phyloP scores from a whole-genome alignment of 1,140 invertebrate species.

The Halictus rubicundus region DNA sequence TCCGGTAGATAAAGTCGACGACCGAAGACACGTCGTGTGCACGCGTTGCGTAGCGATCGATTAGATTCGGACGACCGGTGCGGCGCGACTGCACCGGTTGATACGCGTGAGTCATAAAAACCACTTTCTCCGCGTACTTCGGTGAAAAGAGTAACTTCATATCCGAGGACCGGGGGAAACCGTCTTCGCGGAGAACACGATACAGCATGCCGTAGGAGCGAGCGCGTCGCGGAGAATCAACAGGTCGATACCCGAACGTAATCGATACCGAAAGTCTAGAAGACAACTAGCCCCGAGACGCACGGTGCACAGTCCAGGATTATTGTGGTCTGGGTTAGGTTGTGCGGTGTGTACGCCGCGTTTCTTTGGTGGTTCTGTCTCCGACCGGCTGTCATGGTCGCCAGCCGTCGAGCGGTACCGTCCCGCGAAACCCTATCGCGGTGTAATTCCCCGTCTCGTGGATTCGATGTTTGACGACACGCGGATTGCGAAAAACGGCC shows the following conservation, averaged over 20 bases:
- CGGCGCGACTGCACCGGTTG: too few species aligned
- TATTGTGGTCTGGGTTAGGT: conserved; percentile 20
- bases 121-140: neutral
- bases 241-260: conserved; percentile 61
- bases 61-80: too few species aligned
- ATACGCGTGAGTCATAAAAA: neutral
- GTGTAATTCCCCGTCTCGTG: conserved; percentile 51
- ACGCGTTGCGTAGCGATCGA: too few species aligned
- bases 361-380: conserved; percentile 35
- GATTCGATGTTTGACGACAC: conserved; percentile 50
- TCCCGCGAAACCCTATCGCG: conserved; percentile 57
- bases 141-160: neutral
- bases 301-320: conserved; percentile 27
- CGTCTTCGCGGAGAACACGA: conserved; percentile 19
- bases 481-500: conserved; percentile 32
- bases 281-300: conserved; percentile 11
- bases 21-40: too few species aligned
- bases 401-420: conserved; percentile 28
- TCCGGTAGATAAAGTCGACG: too few species aligned
- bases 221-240: conserved; percentile 52
- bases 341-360: neutral
- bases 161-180: neutral
- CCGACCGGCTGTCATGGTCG: conserved; percentile 24
- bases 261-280: conserved; percentile 56
- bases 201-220: conserved; percentile 16